Base-by-base conservation (phyloP, 2,113 vertebrate genomes). In the Sturnus vulgaris region DNA sequence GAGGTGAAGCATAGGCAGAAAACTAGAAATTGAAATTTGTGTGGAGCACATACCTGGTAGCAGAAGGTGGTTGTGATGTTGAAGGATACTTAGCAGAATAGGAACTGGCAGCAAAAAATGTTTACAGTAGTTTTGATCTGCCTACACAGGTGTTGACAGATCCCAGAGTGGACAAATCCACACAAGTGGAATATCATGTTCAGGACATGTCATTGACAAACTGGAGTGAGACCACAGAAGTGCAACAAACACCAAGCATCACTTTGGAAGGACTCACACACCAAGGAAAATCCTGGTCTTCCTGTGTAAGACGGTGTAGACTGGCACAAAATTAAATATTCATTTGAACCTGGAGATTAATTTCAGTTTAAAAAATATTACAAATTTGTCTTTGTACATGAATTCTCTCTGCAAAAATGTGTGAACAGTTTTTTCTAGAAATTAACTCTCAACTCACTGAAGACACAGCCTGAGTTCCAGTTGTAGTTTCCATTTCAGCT, bases 201-300 rank as follows among this genome's bases (percentile, higher is more conserved):
- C 57, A 79, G 49, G 61, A 72, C n/a, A 76, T 39, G 27, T 89
- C 81, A 57, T 42, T 92, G 86, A 95, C 73, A 96, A 95, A 95
- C 65, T 69, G 65, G 40, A 53, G 31, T 20, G 77, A 93, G 73
- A 89, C 61, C 83, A 91, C 88, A 79, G 76, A 93, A 79, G 73
- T 50, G 30, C n/a, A 91, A 75, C 31, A 71, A 91, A 65, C 55
- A 82, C 33, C 7, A 40, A 87, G 14, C 28, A 59, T 39, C 4
- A 1, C 28, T 76, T 82, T 70, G 37, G 31, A 91, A 30, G 39
- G 42, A 91, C 13, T 44, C 21, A 6, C 0, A 0, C 27, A 71
- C 20, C 15, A 24, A 35, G 44, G 20, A 79, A 75, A 46, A 91
- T 50, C 39, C 31, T 60, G 23, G 16, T 35, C 9, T 42, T 68